A percentile compares a stretch with the other conserved stretches of the same genome.
Conservation (phyloP, 2,797 vertebrate species). For the Mallotus villosus region DNA sequence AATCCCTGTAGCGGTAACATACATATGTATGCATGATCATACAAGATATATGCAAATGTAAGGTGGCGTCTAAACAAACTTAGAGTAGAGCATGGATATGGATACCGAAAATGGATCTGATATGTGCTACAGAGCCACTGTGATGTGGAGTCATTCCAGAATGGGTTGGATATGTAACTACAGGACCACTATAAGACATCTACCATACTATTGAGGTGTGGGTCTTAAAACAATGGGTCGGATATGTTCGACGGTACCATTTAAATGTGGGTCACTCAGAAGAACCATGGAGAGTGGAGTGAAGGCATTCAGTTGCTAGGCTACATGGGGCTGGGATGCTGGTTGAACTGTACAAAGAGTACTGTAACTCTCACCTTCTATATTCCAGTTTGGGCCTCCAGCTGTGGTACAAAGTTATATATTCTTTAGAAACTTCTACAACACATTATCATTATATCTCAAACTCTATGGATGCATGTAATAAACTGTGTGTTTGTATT, state of each 20-base stretch:
- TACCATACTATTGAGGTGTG: conserved; percentile 49
- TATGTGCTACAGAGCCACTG: conserved; percentile 58
- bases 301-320: conserved; percentile 69
- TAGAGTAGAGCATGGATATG: conserved; percentile 71
- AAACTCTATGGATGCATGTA: conserved; percentile 49
- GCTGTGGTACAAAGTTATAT: conserved; percentile 80
- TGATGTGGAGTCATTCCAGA: conserved; percentile 62
- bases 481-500: conserved; percentile 31
- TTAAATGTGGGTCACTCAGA: conserved; percentile 59
- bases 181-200: conserved; percentile 65
- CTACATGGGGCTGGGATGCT: conserved; percentile 74
- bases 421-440: conserved; percentile 68
- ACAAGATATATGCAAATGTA: conserved; percentile 58
- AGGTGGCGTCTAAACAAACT: conserved; percentile 37
- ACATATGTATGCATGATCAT: conserved; percentile 55
- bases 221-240: conserved; percentile 68
- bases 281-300: conserved; percentile 66
- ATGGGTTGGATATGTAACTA: conserved; percentile 64
- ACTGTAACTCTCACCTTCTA: conserved; percentile 79
- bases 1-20: conserved; percentile 35
- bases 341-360: conserved; percentile 29
- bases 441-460: conserved; percentile 52
- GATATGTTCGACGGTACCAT: conserved; percentile 59
- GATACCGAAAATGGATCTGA: conserved; percentile 71
- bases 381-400: conserved; percentile 85